phyloP scores from a whole-genome alignment of 2,797 vertebrate species.

The Mormyrus hasselquistii region DNA sequence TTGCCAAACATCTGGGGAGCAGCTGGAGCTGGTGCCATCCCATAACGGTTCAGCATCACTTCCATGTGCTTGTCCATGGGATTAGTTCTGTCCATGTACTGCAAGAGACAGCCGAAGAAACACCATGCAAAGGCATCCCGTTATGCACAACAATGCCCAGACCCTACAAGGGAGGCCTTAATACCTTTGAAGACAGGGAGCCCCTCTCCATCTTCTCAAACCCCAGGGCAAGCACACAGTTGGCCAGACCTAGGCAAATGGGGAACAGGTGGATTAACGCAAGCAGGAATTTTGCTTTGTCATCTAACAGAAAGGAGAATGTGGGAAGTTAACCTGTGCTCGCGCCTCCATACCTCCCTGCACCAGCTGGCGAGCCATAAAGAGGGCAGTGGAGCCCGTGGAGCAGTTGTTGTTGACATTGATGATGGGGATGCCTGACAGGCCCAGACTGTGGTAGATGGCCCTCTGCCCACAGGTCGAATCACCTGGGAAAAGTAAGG shows the following conservation, averaged over 20 bases:
- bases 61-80: conserved; percentile 87
- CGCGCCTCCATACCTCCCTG: conserved; percentile 68
- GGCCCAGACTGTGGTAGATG: conserved; percentile 86
- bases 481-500: conserved; percentile 64
- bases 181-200: conserved; percentile 62
- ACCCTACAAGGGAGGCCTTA: background rate
- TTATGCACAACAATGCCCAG: background rate
- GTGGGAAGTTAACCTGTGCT: background rate
- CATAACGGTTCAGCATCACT: conserved; percentile 72
- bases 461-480: conserved; percentile 88
- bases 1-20: conserved; percentile 79
- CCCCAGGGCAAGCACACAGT: conserved; percentile 87
- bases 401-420: conserved; percentile 98
- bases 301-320: background rate
- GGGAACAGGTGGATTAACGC: background rate
- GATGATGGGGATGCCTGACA: conserved; percentile 89
- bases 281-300: background rate
- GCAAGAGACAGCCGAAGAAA: conserved; percentile 16
- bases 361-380: conserved; percentile 80
- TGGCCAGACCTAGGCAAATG: conserved; percentile 65
- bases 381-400: conserved; percentile 92
- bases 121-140: background rate
- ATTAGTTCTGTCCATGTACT: conserved; percentile 69
- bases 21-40: conserved; percentile 63
- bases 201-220: conserved; percentile 93